Percentiles rank a stretch among this genome's conserved stretches.
Evolutionary conservation across 2,113 vertebrate genomes (phyloP).

Genomic region (Melanotaenia duboulayi): DNA sequence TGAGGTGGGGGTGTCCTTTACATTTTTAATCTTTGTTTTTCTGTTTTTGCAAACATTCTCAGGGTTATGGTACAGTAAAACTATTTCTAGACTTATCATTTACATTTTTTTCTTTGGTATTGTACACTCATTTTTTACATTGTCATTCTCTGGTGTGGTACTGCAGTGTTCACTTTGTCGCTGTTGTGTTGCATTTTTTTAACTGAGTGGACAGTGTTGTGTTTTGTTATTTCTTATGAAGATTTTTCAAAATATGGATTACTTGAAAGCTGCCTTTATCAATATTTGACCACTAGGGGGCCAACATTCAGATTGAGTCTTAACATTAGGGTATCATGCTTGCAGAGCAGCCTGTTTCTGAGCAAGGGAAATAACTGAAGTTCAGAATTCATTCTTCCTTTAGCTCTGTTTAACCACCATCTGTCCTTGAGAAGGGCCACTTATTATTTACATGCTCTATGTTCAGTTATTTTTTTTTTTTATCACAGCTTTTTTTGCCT

Average conservation of each 20-base stretch:
- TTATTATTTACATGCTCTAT: background rate
- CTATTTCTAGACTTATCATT: constrained; percentile 27
- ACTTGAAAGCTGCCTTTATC: constrained; percentile 27
- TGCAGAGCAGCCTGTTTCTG: background rate
- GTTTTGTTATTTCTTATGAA: constrained; percentile 1
- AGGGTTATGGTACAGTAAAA: constrained; percentile 77
- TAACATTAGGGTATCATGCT: background rate
- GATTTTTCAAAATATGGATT: background rate
- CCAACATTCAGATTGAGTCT: background rate
- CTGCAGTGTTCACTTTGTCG: constrained; percentile 45
- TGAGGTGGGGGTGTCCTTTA: background rate
- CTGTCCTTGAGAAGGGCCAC: background rate
- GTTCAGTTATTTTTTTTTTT: background rate
- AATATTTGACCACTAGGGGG: constrained; percentile 20
- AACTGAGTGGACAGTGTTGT: background rate
- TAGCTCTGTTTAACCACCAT: background rate
- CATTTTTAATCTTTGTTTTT: constrained; percentile 34
- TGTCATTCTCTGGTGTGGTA: constrained; percentile 50
- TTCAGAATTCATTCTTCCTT: background rate
- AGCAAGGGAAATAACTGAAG: too few relatives aligned
- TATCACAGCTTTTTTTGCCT: too few relatives aligned
- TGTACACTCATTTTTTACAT: background rate
- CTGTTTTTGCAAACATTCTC: constrained; percentile 65
- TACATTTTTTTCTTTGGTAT: background rate
- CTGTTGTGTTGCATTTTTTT: constrained; percentile 32